phyloP scores from a whole-genome alignment of 2,797 vertebrate genomes.

The Brotula barbata region DNA sequence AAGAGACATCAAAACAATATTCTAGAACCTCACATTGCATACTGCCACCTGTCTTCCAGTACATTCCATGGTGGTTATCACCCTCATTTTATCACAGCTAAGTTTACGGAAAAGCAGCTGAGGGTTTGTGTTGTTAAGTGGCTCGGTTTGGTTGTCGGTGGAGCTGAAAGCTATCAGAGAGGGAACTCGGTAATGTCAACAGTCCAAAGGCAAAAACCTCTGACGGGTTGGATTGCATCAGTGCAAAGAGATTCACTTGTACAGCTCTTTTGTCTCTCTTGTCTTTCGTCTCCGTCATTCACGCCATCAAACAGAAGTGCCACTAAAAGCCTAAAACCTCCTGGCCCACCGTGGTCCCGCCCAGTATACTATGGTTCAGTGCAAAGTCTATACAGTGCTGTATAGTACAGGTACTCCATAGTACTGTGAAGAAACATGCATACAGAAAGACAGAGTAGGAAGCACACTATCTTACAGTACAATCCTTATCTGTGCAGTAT shows the following conservation, averaged over 20 bases:
- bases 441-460: conserved; percentile 79
- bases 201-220: conserved; percentile 65
- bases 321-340: conserved; percentile 21
- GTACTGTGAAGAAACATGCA: conserved; percentile 80
- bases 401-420: conserved; percentile 77
- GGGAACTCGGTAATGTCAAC: conserved; percentile 49
- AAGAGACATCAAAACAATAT: conserved; percentile 35
- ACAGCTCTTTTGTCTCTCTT: conserved; percentile 55
- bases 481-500: conserved; percentile 77
- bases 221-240: conserved; percentile 73
- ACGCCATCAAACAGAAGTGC: conserved; percentile 27
- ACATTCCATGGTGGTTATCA: conserved; percentile 70
- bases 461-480: conserved; percentile 79
- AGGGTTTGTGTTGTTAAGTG: conserved; percentile 65
- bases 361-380: conserved; percentile 77
- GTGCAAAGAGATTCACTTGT: conserved; percentile 72
- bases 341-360: conserved; percentile 49
- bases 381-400: conserved; percentile 81
- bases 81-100: conserved; percentile 49
- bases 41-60: conserved; percentile 46
- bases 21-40: conserved; percentile 20
- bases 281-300: conserved; percentile 22
- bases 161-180: conserved; percentile 58
- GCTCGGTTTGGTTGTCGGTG: conserved; percentile 69
- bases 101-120: conserved; percentile 62